Evolutionary conservation across 2,888 invertebrate genomes (phyloP), one percentile per base, ranked within the genome.

Genomic region (Microplitis manilae): DNA sequence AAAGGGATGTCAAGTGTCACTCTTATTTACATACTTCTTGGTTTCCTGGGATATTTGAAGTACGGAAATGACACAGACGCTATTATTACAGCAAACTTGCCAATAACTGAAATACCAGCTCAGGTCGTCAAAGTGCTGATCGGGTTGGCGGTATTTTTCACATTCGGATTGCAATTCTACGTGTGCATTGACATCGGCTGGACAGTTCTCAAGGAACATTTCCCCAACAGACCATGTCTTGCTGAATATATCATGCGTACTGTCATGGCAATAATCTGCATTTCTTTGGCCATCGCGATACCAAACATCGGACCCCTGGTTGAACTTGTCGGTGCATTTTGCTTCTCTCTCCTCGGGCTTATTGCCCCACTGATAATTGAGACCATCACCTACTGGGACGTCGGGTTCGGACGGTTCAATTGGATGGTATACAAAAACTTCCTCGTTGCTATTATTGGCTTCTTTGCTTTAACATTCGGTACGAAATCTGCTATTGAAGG

Each of bases 151-250:
- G 97, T 99, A 0, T 97, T 96, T 90, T 95, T 97, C 90, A 97
- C 98, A 0, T 99, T 98, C 88, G 97, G 97, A 6, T 93, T 99
- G 15, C 98, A 99, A 91, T 98, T 98, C 91, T 99, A 96, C 91
- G 98, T 99, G 15, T 98, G 98, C 89, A 92, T 98, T 76, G 96
- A 96, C 86, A 97, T 99, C 82, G 94, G 94, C 80, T 98, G 97
- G 97, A 95, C 95, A 85, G 92, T 92, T 72, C 91, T 98, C 73
- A 95, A 96, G 87, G 94, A 95, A 0, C 93, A 92, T 81, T 95
- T 93, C 89, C 92, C 92, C 41, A 94, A 94, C 85, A 92, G 93
- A 70, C 94, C 94, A 6, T 89, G 92, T 20, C 85, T 95, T 8
- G 94, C 94, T 5, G 96, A 97, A 89, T 97, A 97, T 90, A 89